Evolutionary conservation across 2,113 vertebrate species (phyloP), one percentile per base, ranked within the genome.

Genomic region (Thryonomys swinderianus): DNA sequence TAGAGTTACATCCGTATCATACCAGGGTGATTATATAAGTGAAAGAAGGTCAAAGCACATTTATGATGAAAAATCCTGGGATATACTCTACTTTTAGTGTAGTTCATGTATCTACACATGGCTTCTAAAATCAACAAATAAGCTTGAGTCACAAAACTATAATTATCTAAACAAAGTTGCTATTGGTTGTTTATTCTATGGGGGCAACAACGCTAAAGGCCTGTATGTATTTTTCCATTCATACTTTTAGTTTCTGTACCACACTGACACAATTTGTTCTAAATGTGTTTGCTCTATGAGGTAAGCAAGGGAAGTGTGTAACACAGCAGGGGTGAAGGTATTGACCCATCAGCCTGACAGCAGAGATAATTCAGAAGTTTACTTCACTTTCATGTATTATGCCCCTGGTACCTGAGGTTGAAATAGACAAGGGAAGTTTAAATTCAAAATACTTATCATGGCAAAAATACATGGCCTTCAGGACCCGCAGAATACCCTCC

Each of bases 61-160:
- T 93, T 32, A 64, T 0, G 86, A 20, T 89, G n/a, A 48, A 90
- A 93, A 81, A 66, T 78, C 88, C 71, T 5, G 40, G 10, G 5
- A 83, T 51, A 89, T 51, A 94, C 66, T 69, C 8, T 73, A n/a
- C n/a, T 84, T 88, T 16, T 59, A 59, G 73, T 85, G 61, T 85
- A 37, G 40, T 18, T 90, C 64, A 42, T 3, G 32, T 57, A 78
- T 59, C 5, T 90, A 30, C 2, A 81, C 40, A 80, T 69, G 57
- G 4, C 89, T 96, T 93, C 69, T 88, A 82, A 93, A 90, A 71
- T 82, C 17, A 95, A 25, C 34, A 90, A 64, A 42, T 51, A 73
- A 84, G 20, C 9, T 37, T 79, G 86, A 95, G 37, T 94, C 37
- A 89, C 21, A 85, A 76, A n/a, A n/a, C n/a, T n/a, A n/a, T n/a